A percentile compares a stretch with the other conserved stretches of the same genome.
These are phyloP conservation scores for Hypselothyrea guttata DNA, from an alignment of 2,888 invertebrate genomes.

Conservation along the genomic window DNA sequence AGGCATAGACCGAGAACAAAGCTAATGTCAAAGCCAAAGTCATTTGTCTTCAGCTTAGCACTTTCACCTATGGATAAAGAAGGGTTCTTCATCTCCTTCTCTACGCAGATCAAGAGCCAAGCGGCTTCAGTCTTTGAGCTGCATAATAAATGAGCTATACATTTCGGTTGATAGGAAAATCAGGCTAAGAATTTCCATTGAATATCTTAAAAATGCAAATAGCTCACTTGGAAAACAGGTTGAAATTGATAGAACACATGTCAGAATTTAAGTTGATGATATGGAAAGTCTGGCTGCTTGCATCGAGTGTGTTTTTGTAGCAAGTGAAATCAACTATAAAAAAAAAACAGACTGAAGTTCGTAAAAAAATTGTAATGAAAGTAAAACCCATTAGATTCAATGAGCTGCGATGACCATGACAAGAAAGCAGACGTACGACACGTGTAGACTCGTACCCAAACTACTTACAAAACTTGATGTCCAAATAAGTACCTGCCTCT, in stretches of 20 bases:
- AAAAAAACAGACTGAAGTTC: conserved; percentile 27
- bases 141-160: conserved; percentile 11
- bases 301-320: neutral
- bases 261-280: neutral
- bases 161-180: neutral
- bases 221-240: conserved; percentile 1
- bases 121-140: conserved; percentile 9
- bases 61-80: conserved; percentile 59
- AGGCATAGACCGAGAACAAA: neutral
- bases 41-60: conserved; percentile 60
- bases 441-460: conserved; percentile 33
- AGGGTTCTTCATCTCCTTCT: conserved; percentile 11
- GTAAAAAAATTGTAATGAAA: conserved; percentile 63
- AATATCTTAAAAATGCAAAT: conserved; percentile 9
- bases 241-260: neutral
- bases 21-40: conserved; percentile 4
- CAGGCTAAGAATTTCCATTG: conserved; percentile 28
- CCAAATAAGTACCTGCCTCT: conserved; percentile 2
- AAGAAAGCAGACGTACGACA: conserved; percentile 67
- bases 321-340: conserved; percentile 22
- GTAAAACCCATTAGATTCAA: conserved; percentile 76
- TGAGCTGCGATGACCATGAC: conserved; percentile 61
- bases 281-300: neutral
- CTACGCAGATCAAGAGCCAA: conserved; percentile 15
- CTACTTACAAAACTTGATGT: conserved; percentile 8